Evolutionary conservation across 1,140 invertebrate genomes (phyloP), one percentile per base, ranked within the genome.

Genomic region (Cydia amplana): DNA sequence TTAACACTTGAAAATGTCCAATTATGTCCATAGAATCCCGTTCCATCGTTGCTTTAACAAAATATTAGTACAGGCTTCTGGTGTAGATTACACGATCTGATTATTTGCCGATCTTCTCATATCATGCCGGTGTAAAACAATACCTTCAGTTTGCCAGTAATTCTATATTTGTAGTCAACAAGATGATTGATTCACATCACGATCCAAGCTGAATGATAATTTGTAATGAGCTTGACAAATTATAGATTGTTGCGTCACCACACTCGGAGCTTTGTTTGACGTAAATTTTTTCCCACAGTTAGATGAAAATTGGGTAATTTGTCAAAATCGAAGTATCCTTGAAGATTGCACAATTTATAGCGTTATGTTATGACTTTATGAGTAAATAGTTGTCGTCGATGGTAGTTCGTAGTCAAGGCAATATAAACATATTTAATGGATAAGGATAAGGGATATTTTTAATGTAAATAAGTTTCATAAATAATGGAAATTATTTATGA

Each of bases 261-360:
- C 28, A 60, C 20, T 23, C 20, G 18, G 9, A 40, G 28, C 64
- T 65, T 65, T 65, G 64, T 32, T 70, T 23, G 20, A 60, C 32
- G 65, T 36, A 4, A 20, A 70, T 74, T 76, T 72, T 83, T 85
- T 85, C 82, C 78, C 84, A 85, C 82, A 81, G 78, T 67, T 84
- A 81, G 72, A 75, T 78, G 28, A 76, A 81, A 82, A 70, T 43
- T 40, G 72, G 49, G 72, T 55, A 49, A 73, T 73, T 73, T 73
- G 9, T 70, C 32, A 70, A 70, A 70, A 40, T 70, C 32, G 65
- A 43, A 5, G 65, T 36, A 40, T 70, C 65, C 65, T 70, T 70
- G 65, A 40, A 70, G 65, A 43, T 70, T 70, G 65, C 32, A 70
- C 28, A 32, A 70, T 70, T 70, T 14, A n/a, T 70, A 60, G 51